Evolutionary conservation across 2,888 invertebrate species (phyloP).

Genomic region (Platypus cylindrus): DNA sequence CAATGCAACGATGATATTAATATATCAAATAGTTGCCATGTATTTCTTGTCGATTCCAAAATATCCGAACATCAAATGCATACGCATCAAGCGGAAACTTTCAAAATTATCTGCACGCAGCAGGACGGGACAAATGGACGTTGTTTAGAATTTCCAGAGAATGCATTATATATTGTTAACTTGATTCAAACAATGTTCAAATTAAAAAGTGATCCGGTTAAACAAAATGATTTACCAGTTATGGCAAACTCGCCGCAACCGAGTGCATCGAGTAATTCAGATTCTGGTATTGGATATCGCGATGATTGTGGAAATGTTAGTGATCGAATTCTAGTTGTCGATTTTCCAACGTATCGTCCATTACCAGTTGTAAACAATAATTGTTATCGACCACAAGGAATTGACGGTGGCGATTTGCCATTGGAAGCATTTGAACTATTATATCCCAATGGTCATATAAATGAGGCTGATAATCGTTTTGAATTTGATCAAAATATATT

Average conservation of each 20-base stretch:
- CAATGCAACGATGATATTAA: slow-evolving; percentile 35
- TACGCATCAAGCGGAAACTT: slow-evolving; percentile 63
- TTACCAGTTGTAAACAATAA: slow-evolving; percentile 21
- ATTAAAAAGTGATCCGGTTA: slow-evolving; percentile 33
- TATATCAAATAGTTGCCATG: slow-evolving; percentile 83
- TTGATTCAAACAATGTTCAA: slow-evolving; percentile 63
- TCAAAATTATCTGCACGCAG: slow-evolving; percentile 73
- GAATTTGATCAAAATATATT: slow-evolving; percentile 26
- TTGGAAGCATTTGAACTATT: slow-evolving; percentile 20
- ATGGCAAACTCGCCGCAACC: slow-evolving; percentile 73
- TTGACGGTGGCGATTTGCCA: slow-evolving; percentile 27
- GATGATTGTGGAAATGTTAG: slow-evolving; percentile 78
- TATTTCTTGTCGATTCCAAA: slow-evolving; percentile 86
- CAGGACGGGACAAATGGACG: slow-evolving; percentile 61
- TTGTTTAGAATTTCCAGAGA: slow-evolving; percentile 83
- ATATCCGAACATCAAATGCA: slow-evolving; percentile 73
- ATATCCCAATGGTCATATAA: background rate
- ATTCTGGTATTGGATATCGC: slow-evolving; percentile 89
- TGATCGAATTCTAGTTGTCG: slow-evolving; percentile 65
- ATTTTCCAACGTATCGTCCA: slow-evolving; percentile 45
- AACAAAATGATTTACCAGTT: slow-evolving; percentile 34
- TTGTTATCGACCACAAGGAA: slow-evolving; percentile 25
- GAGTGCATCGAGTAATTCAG: slow-evolving; percentile 85
- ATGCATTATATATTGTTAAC: slow-evolving; percentile 64
- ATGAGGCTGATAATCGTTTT: slow-evolving; percentile 13